phyloP scores from a whole-genome alignment of 2,113 vertebrate genomes.

The Odontesthes bonariensis region DNA sequence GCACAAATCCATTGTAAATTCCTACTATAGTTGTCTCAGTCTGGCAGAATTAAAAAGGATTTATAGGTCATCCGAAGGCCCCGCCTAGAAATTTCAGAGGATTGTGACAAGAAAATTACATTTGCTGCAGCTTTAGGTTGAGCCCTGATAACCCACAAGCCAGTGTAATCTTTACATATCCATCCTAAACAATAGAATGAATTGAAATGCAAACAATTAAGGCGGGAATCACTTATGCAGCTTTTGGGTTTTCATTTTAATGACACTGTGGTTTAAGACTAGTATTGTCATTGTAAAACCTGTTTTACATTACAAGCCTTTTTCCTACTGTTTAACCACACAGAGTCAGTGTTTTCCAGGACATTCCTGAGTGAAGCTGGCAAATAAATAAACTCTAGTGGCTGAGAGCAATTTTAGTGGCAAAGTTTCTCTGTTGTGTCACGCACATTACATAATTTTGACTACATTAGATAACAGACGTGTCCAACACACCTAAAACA shows the following conservation, averaged over 20 bases:
- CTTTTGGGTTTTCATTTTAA: conserved; percentile 64
- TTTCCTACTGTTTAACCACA: conserved; percentile 19
- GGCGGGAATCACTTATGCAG: conserved; percentile 43
- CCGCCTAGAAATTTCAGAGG: conserved; percentile 22
- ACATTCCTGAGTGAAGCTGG: conserved; percentile 14
- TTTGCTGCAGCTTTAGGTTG: conserved; percentile 36
- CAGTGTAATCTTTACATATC: conserved; percentile 48
- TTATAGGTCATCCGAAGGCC: conserved; percentile 21
- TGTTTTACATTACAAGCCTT: conserved; percentile 43
- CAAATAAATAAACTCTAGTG: conserved; percentile 14
- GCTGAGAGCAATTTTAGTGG: conserved; percentile 9
- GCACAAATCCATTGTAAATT: neutral
- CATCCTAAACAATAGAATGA: conserved; percentile 57
- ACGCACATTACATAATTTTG: neutral
- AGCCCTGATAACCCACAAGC: conserved; percentile 22
- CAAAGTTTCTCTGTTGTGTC: neutral
- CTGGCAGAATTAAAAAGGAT: conserved; percentile 37
- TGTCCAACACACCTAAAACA: neutral
- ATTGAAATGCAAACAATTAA: conserved; percentile 70
- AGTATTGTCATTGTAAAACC: conserved; percentile 42
- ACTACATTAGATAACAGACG: neutral
- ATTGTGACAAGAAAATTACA: conserved; percentile 32
- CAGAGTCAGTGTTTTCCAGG: conserved; percentile 10
- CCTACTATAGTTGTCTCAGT: neutral
- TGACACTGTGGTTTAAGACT: conserved; percentile 51